Evolutionary conservation across 2,113 vertebrate genomes (phyloP).

Genomic region (Lichenostomus cassidix): DNA sequence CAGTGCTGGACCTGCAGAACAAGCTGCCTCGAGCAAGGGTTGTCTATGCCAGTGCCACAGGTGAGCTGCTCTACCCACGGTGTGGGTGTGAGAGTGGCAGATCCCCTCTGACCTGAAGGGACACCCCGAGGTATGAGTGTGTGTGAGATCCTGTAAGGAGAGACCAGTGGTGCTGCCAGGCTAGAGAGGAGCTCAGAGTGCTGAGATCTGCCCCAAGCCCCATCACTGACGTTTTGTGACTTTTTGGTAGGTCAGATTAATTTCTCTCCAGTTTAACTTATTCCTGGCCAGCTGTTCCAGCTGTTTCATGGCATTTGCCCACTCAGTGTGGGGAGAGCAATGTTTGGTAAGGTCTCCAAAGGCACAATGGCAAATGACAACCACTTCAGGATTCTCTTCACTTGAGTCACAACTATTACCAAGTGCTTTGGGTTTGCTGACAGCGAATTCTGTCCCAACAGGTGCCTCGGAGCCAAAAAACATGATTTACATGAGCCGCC

Average conservation of each 20-base stretch:
- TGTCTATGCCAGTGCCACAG: slow-evolving; percentile 98
- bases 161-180: background rate
- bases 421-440: background rate
- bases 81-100: background rate
- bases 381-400: background rate
- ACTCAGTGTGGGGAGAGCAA: background rate
- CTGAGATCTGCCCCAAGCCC: background rate
- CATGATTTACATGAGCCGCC: slow-evolving; percentile 99
- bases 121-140: background rate
- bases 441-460: slow-evolving; percentile 31
- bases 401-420: background rate
- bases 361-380: background rate
- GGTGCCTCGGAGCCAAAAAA: slow-evolving; percentile 99
- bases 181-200: background rate
- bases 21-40: slow-evolving; percentile 92
- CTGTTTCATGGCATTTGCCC: background rate
- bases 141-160: accelerated
- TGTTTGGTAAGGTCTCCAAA: background rate
- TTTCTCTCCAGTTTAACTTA: background rate
- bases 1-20: slow-evolving; percentile 95
- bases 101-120: background rate
- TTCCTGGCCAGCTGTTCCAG: background rate
- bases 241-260: background rate
- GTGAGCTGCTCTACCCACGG: slow-evolving; percentile 47
- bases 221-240: background rate